Base-by-base conservation (phyloP, 2,797 vertebrate genomes). In the Labeo calbasu region DNA sequence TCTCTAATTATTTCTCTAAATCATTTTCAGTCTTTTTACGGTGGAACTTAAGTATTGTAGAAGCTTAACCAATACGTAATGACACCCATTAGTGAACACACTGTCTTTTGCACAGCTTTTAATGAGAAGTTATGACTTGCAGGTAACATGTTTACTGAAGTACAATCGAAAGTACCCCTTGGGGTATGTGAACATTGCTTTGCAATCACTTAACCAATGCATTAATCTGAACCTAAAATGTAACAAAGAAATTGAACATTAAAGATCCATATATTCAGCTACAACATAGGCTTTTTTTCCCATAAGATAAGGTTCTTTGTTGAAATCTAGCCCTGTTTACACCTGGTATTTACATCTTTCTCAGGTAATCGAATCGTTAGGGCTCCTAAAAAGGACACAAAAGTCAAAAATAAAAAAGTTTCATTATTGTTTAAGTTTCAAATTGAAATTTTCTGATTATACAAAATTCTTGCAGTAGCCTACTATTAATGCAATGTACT, bases 111-210 rank as follows among this genome's bases (percentile, higher is more conserved):
- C 32, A 40, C 19, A 76, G 40, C 3, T 15, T 75, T 57, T 76
- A 76, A 76, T 40, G 51, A 76, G 32, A 76, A 43, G 21, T 40
- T 57, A 59, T 59, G 21, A 57, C 21, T 76, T 76, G 21, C 19
- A 57, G 12, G 51, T 57, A 76, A 40, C 50, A 15, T 21, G 21
- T 40, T 75, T 55, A 9, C 21, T 23, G 2, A 48, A 15, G 12
- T 14, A 70, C 51, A 59, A 43, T 43, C 1, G 0, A 43, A 76
- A 59, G 21, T 40, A 23, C 53, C 3, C 25, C 3, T 32, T 40
- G 3, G 21, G 21, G 32, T 76, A 57, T 40, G 40, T 21, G 0
- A 36, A 43, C 32, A n/a, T 21, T 40, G 12, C 32, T 76, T 36
- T 36, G 32, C 11, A 66, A 66, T 66, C 28, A 11, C 32, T 66